Base-by-base conservation (phyloP, 1,140 invertebrate genomes). In the Aradophagus sp. region DNA sequence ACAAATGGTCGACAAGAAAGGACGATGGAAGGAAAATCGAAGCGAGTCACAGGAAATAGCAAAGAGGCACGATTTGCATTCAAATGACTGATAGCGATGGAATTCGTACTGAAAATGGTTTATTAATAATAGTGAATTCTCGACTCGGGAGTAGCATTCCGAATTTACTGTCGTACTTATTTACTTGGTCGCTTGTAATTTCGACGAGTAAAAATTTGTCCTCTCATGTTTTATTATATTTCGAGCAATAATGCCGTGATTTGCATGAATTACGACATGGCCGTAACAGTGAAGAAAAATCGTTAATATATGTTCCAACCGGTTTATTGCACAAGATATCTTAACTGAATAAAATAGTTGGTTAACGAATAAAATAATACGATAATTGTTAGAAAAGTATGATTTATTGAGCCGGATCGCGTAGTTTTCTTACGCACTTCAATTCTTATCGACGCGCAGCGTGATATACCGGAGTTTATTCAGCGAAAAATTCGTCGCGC, bases 241-340 rank as follows among this genome's bases (percentile, higher is more conserved):
- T 55, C 17, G 32, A 31, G 36, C 15, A 56, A 44, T 56, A 56
- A 56, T 6, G 6, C 4, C n/a, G 17, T 20, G 15, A 52, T 62
- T 50, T 62, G 31, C 31, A 36, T 63, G 58, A 62, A 61, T 27
- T 41, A 48, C 44, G 44, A 61, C 44, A 41, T 35, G 34, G n/a
- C n/a, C 23, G 31, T 58, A 45, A 23, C 35, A 32, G 1, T 2
- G 8, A 6, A 12, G 35, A 48, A 48, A 41, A 53, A 63, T 53
- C 10, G 1, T 14, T 41, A 23, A 50, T 23, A 23, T 35, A 48
- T 35, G 12, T 41, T 1, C 16, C 12, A 19, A 65, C 50, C 50
- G 61, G 50, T 65, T 63, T 39, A 32, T 56, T 66, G 62, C 62
- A 50, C 44, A 56, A 56, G 19, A 55, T 41, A 32, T 53, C 34